These are phyloP conservation scores for Crypturellus undulatus DNA, from an alignment of 2,113 vertebrate species.

Conservation along the genomic window DNA sequence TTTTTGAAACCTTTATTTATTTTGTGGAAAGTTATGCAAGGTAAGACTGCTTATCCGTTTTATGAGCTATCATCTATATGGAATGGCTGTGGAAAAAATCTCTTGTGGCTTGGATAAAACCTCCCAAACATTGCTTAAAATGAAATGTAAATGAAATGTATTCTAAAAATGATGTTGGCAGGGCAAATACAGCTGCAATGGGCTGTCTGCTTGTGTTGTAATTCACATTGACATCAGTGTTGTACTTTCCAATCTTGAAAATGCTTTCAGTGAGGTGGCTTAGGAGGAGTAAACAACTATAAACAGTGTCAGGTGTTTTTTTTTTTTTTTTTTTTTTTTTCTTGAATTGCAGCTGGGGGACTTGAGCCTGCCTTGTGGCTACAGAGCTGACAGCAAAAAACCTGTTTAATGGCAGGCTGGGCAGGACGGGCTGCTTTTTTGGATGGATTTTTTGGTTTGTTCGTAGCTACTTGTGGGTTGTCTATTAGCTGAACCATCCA, in stretches of 20 bases:
- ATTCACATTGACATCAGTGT: constrained; percentile 35
- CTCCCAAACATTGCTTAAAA: not conserved
- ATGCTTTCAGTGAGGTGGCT: not conserved
- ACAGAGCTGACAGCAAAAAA: not conserved
- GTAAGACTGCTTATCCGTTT: not conserved
- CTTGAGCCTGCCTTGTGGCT: not conserved
- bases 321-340: not conserved
- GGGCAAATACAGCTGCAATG: not conserved
- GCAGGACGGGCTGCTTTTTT: not conserved
- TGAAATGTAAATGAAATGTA: not conserved
- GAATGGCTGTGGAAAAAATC: not conserved
- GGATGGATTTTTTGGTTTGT: not conserved
- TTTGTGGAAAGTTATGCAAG: constrained; percentile 9
- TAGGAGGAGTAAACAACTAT: constrained; percentile 6
- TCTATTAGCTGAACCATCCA: not conserved
- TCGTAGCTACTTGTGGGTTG: not conserved
- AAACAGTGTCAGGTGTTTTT: not conserved
- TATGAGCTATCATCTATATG: not conserved
- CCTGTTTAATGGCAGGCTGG: not conserved
- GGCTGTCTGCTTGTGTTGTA: not conserved
- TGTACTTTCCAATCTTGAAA: constrained; percentile 3
- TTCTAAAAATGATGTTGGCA: constrained; percentile 19
- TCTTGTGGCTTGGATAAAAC: not conserved
- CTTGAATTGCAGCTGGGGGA: not conserved
- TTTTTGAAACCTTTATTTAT: not conserved